Percentiles rank a stretch among this genome's conserved stretches.
phyloP scores from a whole-genome alignment of 2,797 vertebrate genomes.

The Onychomys torridus region DNA sequence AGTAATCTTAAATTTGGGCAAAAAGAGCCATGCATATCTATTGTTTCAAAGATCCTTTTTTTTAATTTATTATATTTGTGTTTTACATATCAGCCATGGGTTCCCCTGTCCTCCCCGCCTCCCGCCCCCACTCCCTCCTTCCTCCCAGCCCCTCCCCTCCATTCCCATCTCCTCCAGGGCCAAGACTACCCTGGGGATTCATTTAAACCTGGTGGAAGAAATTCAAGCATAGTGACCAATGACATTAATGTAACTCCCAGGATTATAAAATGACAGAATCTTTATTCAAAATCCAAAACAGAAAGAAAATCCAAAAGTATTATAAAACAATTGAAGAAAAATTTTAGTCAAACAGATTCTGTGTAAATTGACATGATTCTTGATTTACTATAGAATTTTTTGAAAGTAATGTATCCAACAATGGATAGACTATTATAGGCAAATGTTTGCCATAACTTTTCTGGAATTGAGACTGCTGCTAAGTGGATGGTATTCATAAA shows the following conservation, averaged over 20 bases:
- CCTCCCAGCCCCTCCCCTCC: too few relatives aligned
- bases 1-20: neutral
- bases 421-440: neutral
- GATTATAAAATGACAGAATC: neutral
- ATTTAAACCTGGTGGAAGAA: too few relatives aligned
- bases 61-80: too few relatives aligned
- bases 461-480: neutral
- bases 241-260: neutral
- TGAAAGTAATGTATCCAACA: neutral
- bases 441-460: neutral
- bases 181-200: too few relatives aligned
- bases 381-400: constrained; percentile 13
- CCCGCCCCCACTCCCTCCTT: too few relatives aligned
- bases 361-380: neutral
- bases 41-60: neutral
- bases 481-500: neutral
- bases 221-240: neutral
- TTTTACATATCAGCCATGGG: too few relatives aligned
- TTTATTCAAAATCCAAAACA: neutral
- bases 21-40: neutral
- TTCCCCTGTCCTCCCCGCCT: too few relatives aligned
- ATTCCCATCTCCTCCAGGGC: too few relatives aligned
- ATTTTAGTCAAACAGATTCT: neutral
- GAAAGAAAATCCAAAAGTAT: neutral
- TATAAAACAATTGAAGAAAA: neutral